Base-by-base conservation (phyloP, 2,113 vertebrate species). In the Xenopus laevis region DNA sequence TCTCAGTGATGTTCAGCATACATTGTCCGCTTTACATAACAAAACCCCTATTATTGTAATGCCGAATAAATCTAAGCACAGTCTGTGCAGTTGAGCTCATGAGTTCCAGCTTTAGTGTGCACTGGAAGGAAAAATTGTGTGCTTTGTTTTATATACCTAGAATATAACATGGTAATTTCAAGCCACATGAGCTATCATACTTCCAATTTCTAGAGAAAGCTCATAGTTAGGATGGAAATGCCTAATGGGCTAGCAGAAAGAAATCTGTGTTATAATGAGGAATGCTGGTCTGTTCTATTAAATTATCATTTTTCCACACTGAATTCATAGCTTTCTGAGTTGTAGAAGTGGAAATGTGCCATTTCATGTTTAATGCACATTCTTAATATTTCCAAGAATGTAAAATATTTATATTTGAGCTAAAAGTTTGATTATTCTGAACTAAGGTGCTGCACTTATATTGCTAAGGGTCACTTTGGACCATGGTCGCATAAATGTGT, bases 91-190 rank as follows among this genome's bases (percentile, higher is more conserved):
- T 18, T 55, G 1, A 9, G 53, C 16, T 16, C 53, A n/a, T 55
- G 53, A 55, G 13, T 55, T 55, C 13, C 53, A 55, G 53, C 17
- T 18, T 55, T 55, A 16, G 17, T 55, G 53, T 55, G 53, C 53
- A 55, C 3, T 16, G 17, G 53, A 16, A 55, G 15, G 13, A 16
- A 55, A 16, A 33, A 46, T 20, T 40, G 10, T 65, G 40, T 65
- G 63, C 27, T 65, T 65, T 65, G 33, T 65, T 18, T 45, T 65
- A 65, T 45, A 44, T 18, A 65, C 12, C 40, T 61, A 30, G 16
- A 46, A 65, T 65, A 65, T 20, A 65, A 9, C 63, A 45, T 45
- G 15, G 40, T 18, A 45, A 65, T 12, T 65, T n/a, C 13, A 46
- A 33, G 16, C 21, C 18, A 10, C 61, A 16, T 63, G 40, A 18